These are phyloP conservation scores for Dasypogon diadema DNA, from an alignment of 2,888 invertebrate genomes.

Conservation along the genomic window DNA sequence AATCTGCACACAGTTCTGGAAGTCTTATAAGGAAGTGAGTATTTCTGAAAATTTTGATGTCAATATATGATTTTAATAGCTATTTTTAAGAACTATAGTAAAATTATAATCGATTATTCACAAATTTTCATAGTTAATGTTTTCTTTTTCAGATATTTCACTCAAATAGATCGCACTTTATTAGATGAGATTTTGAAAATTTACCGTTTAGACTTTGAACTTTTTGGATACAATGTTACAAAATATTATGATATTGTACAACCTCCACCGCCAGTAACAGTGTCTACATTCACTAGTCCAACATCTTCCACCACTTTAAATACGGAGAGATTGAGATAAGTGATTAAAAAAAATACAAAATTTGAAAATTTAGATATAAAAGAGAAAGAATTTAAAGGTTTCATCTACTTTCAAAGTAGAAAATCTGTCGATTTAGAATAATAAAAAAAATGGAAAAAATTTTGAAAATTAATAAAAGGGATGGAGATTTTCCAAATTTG, in stretches of 20 bases:
- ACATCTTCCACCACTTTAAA: slow-evolving; percentile 14
- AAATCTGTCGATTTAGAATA: neutral
- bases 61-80: too few relatives aligned
- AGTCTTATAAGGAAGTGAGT: slow-evolving; percentile 72
- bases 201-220: slow-evolving; percentile 77
- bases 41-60: neutral
- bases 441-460: neutral
- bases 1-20: slow-evolving; percentile 65
- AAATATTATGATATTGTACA: slow-evolving; percentile 72
- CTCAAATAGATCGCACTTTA: slow-evolving; percentile 72
- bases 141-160: slow-evolving; percentile 70
- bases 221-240: slow-evolving; percentile 75
- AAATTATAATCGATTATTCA: too few relatives aligned
- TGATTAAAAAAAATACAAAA: neutral
- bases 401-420: slow-evolving; percentile 27
- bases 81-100: too few relatives aligned
- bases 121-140: too few relatives aligned
- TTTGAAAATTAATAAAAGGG: neutral
- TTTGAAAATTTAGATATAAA: neutral
- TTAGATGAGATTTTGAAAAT: slow-evolving; percentile 73
- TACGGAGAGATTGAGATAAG: slow-evolving; percentile 1
- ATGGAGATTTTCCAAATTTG: neutral
- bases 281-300: slow-evolving; percentile 47
- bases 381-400: slow-evolving; percentile 20
- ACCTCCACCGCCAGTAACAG: slow-evolving; percentile 62